Conservation (phyloP, 2,888 invertebrate genomes). For the Artemia sp. region DNA sequence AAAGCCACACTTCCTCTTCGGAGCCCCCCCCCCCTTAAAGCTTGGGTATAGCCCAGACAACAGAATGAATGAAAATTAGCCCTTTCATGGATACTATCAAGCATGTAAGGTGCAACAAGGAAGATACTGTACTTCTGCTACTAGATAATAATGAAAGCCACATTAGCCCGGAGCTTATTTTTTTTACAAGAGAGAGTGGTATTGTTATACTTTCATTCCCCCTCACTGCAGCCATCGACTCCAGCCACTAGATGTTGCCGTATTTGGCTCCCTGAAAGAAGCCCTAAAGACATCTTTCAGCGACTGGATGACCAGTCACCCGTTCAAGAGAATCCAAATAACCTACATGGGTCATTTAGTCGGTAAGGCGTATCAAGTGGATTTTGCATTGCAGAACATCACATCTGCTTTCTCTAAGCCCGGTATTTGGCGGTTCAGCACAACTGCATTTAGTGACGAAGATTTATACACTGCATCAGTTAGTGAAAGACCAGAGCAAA, state of each 20-base stretch:
- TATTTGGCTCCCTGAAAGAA: not conserved
- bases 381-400: not conserved
- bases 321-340: not conserved
- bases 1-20: no score
- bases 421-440: slow-evolving; percentile 30
- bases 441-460: slow-evolving; percentile 29
- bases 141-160: slow-evolving; percentile 29
- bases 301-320: not conserved
- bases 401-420: slow-evolving; percentile 27
- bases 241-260: not conserved
- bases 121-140: slow-evolving; percentile 26
- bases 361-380: not conserved
- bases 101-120: slow-evolving; percentile 25
- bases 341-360: not conserved
- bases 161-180: slow-evolving; percentile 18
- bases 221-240: not conserved
- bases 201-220: not conserved
- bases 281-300: not conserved
- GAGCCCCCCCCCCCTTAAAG: no score
- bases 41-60: no score
- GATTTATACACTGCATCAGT: slow-evolving; percentile 28
- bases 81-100: not conserved
- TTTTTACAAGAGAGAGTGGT: not conserved
- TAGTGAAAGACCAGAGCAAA: slow-evolving; percentile 25
- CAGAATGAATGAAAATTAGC: not conserved